phyloP scores from a whole-genome alignment of 2,113 vertebrate species.

The Vulpes vulpes region DNA sequence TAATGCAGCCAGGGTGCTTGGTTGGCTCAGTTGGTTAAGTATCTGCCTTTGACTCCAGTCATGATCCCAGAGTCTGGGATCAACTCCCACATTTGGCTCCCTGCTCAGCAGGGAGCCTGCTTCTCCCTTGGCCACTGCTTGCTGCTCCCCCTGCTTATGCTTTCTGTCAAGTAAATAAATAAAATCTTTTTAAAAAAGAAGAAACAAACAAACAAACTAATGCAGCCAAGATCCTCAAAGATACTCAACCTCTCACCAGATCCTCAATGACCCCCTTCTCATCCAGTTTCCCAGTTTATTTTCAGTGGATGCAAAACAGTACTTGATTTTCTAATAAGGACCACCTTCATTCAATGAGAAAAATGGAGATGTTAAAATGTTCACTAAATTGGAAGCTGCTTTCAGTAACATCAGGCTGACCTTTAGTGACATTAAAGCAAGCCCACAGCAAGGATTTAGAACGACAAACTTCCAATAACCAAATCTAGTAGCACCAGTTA shows the following conservation, averaged over 20 bases:
- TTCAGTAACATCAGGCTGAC: constrained; percentile 40
- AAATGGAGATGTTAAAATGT: constrained; percentile 3
- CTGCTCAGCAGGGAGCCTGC: no score
- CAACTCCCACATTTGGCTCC: no score
- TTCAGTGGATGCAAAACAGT: background rate
- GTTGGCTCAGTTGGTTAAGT: no score
- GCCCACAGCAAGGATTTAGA: constrained; percentile 25
- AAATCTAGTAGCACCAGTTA: constrained; percentile 40
- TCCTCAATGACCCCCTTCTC: background rate
- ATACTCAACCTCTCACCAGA: background rate
- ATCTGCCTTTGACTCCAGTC: no score
- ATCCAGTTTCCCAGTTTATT: background rate
- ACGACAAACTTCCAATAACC: constrained; percentile 44
- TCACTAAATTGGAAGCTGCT: constrained; percentile 33
- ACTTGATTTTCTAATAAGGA: constrained; percentile 23
- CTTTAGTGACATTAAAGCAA: constrained; percentile 45
- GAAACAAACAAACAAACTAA: no score
- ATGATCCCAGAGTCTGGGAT: no score
- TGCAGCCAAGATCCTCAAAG: background rate
- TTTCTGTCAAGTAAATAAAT: no score
- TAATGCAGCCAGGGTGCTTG: background rate
- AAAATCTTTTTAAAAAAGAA: no score
- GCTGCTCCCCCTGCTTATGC: no score
- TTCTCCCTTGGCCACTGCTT: no score
- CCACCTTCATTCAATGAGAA: background rate